Evolutionary conservation across 2,888 invertebrate genomes (phyloP).

Genomic region (Stomorhina lunata): DNA sequence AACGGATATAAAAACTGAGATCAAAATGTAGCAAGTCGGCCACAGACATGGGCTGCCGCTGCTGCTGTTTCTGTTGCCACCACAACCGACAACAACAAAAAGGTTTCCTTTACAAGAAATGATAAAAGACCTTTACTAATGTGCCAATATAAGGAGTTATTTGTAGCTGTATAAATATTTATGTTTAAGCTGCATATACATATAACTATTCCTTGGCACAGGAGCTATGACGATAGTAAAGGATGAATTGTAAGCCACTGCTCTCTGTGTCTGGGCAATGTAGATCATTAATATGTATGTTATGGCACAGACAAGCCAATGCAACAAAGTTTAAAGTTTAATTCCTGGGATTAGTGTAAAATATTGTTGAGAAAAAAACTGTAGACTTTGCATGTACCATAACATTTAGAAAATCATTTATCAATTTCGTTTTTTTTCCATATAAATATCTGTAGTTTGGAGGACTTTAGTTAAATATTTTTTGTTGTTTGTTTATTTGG

Average conservation of each 20-base stretch:
- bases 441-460: background rate
- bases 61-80: too few species aligned
- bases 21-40: background rate
- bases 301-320: background rate
- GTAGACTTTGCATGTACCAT: constrained; percentile 50
- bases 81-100: background rate
- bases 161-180: constrained; percentile 7
- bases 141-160: constrained; percentile 64
- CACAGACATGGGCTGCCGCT: constrained; percentile 1
- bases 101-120: constrained; percentile 33
- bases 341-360: constrained; percentile 39
- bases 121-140: constrained; percentile 62
- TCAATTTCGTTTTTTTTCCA: constrained; percentile 35
- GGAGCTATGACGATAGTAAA: background rate
- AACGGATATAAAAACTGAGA: constrained; percentile 37
- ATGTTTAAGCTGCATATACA: background rate
- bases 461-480: background rate
- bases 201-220: background rate
- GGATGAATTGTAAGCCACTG: constrained; percentile 11
- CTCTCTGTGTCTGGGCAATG: constrained; percentile 7
- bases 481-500: too few species aligned
- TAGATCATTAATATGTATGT: constrained; percentile 24
- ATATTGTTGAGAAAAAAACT: background rate
- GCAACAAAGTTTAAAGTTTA: constrained; percentile 62
- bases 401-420: constrained; percentile 59